phyloP scores from a whole-genome alignment of 2,113 vertebrate genomes.

The Aphelocoma coerulescens region DNA sequence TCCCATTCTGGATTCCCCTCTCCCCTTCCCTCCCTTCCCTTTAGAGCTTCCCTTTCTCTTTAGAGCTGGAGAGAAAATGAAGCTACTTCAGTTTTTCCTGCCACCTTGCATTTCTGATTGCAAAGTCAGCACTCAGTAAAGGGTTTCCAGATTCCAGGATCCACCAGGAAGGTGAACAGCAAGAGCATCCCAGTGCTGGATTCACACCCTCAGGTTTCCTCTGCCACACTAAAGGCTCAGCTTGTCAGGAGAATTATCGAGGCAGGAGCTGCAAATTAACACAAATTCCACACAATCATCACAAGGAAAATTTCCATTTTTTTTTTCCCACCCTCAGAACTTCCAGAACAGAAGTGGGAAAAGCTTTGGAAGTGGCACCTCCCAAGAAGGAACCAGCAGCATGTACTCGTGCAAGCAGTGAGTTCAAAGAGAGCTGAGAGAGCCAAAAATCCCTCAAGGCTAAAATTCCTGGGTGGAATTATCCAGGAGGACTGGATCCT shows the following conservation, averaged over 20 bases:
- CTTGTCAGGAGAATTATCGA: not conserved
- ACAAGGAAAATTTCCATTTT: not conserved
- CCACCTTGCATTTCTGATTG: not conserved
- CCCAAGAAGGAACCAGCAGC: not conserved
- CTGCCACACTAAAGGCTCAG: not conserved
- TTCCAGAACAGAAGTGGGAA: not conserved
- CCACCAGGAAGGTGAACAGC: not conserved
- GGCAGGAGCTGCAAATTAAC: not conserved
- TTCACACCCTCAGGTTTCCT: not conserved
- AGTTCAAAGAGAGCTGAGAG: not conserved
- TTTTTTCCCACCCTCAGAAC: not conserved
- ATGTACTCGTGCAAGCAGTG: not conserved
- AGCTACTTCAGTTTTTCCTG: not conserved
- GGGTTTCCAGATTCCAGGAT: not conserved
- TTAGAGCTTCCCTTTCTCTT: not conserved
- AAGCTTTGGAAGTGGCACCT: not conserved
- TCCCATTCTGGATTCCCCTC: not conserved
- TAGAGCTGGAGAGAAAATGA: not conserved
- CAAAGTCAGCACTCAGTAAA: not conserved
- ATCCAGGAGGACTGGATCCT: not conserved
- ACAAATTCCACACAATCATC: not conserved
- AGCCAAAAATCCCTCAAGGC: not conserved
- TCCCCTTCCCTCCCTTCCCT: not conserved
- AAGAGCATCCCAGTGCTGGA: not conserved
- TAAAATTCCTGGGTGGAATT: not conserved